Base-by-base conservation (phyloP, 2,113 vertebrate species). In the Calyptomena viridis region DNA sequence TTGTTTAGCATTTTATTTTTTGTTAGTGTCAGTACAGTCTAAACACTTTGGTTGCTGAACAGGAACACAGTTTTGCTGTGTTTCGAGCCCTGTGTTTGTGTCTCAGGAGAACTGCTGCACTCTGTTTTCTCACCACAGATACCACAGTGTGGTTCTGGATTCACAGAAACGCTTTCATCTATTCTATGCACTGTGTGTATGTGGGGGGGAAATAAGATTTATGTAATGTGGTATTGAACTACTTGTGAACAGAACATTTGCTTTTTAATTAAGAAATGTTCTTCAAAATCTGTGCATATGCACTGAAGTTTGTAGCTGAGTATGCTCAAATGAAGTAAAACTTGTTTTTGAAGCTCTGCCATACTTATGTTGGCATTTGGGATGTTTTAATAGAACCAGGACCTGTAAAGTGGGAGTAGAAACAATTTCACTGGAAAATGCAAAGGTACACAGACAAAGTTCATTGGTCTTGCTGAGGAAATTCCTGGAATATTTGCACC, bases 401-500 rank as follows among this genome's bases (percentile, higher is more conserved):
- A 25, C 18, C 53, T 37, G 22, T 50, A 87, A 71, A 74, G 2
- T 73, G 30, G 44, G 23, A 95, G 35, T 19, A 89, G 63, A 81
- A 95, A 11, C 22, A 55, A 87, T 63, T 52, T 83, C 35, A 39
- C 31, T 90, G 73, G 79, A 86, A 86, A 85, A 67, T 87, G 84
- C 37, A 91, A 79, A 93, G 78, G 56, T 66, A 85, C 40, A 79
- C 52, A 95, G 94, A 82, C n/a, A 85, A 96, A 16, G 24, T 89
- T 93, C 62, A 74, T n/a, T 9, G 13, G 28, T 86, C 67, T 91
- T 69, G 47, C 84, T 63, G 47, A 94, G 83, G 93, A 96, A 96
- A 95, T 95, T 96, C 95, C 73, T 92, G 76, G 93, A 96, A 96
- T 96, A 95, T 85, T 94, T 93, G 92, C 50, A 93, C 74, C 86